Conservation (phyloP, 2,113 vertebrate genomes). For the Laticauda laticaudata region DNA sequence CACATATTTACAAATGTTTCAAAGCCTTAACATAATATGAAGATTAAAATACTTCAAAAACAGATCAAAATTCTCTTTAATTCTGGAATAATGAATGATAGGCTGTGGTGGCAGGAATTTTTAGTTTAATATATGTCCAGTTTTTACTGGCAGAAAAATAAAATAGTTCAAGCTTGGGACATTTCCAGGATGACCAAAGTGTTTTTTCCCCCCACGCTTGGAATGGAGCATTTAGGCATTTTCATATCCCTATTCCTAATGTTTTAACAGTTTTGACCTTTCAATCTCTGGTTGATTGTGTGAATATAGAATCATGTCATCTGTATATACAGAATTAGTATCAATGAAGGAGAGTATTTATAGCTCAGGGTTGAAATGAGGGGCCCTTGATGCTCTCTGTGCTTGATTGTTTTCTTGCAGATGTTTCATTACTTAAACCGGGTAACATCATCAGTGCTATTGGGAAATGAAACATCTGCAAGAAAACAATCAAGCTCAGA, state of each 20-base stretch:
- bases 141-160: conserved; percentile 9
- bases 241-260: background rate
- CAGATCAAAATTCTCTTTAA: background rate
- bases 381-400: background rate
- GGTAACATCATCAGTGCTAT: background rate
- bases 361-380: background rate
- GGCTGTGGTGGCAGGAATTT: background rate
- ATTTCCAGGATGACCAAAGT: background rate
- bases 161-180: background rate
- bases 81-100: background rate
- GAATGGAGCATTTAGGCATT: background rate
- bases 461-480: background rate
- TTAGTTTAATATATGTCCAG: background rate
- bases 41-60: background rate
- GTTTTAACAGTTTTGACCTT: background rate
- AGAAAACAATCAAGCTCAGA: background rate
- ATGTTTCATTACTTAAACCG: background rate
- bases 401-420: background rate
- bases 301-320: background rate
- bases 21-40: background rate
- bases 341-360: background rate
- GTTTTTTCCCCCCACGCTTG: background rate
- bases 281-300: background rate
- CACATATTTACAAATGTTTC: background rate
- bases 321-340: background rate